These are phyloP conservation scores for Gryllus bimaculatus DNA, from an alignment of 1,140 invertebrate genomes.

Conservation along the genomic window DNA sequence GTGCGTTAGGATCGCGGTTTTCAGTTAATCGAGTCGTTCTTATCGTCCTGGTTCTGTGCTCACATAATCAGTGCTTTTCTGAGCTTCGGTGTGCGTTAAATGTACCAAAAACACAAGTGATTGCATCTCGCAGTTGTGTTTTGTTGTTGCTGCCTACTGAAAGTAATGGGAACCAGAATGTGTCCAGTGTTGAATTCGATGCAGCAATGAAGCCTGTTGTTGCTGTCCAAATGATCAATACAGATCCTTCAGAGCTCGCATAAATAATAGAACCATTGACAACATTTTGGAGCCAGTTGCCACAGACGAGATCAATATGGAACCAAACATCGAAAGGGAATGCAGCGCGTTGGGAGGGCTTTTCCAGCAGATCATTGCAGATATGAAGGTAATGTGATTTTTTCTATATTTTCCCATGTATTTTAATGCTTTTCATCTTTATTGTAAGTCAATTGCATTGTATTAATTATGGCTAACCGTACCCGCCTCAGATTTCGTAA, in stretches of 20 bases:
- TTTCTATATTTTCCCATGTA: too few relatives aligned
- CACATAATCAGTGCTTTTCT: background rate
- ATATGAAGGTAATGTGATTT: slow-evolving; percentile 64
- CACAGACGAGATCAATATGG: slow-evolving; percentile 38
- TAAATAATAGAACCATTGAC: background rate
- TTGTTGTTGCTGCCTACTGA: background rate
- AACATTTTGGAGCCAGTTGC: background rate
- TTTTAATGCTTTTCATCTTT: too few relatives aligned
- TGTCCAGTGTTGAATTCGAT: background rate
- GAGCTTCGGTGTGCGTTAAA: background rate
- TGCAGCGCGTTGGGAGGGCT: slow-evolving; percentile 68
- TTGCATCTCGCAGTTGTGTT: background rate
- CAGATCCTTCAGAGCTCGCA: background rate
- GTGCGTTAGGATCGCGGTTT: background rate
- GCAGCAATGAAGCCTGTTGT: background rate
- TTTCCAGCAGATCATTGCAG: slow-evolving; percentile 74
- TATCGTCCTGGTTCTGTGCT: background rate
- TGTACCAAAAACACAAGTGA: background rate
- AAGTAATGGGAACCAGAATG: background rate
- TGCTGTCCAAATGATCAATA: background rate
- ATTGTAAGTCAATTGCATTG: too few relatives aligned
- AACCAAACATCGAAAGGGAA: slow-evolving; percentile 63
- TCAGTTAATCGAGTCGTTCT: background rate
- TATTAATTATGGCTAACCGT: too few relatives aligned
- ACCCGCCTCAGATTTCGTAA: too few relatives aligned